Evolutionary conservation across 2,113 vertebrate species (phyloP), one percentile per base, ranked within the genome.

Genomic region (Philantomba maxwellii): DNA sequence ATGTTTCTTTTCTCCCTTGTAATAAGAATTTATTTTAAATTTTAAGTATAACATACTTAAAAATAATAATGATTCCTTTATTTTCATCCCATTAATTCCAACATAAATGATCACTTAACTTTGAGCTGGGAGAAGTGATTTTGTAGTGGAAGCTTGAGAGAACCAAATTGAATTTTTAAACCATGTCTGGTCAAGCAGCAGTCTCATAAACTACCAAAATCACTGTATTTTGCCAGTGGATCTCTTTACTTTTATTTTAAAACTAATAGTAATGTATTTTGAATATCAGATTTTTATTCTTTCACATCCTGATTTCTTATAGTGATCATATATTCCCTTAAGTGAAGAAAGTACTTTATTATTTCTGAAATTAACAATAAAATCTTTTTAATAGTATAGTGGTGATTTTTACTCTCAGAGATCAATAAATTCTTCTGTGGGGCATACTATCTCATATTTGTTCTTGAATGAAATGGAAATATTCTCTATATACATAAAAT

Each of bases 401-500:
- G 11, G 21, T 55, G 17, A 3, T 53, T 93, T 95, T 95, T 81
- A 10, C 75, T 94, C 17, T 60, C 43, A 93, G 70, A 62, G 47
- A 85, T 84, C 58, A 96, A 88, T 95, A 81, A 64, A 96, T 96
- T 80, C 58, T 45, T 66, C 17, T 28, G 2, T 33, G 30, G 7
- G 36, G 25, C 23, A 84, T 55, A 97, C 87, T 66, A 96, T 75
- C 21, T 85, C n/a, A 8, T 86, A 73, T 92, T 91, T 92, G 47
- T 83, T 95, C 53, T 87, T 60, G 25, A 97, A 78, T 89, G 23
- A 58, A 97, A 93, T 87, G 97, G 94, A 98, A 98, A 95, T 96
- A 98, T 51, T 33, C 55, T 98, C 96, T 97, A 97, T 98, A 90
- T 93, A 96, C 57, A 94, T 91, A 92, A 95, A 97, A 98, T 98